Evolutionary conservation across 1,140 invertebrate genomes (phyloP).

Genomic region (Augochlora pura): DNA sequence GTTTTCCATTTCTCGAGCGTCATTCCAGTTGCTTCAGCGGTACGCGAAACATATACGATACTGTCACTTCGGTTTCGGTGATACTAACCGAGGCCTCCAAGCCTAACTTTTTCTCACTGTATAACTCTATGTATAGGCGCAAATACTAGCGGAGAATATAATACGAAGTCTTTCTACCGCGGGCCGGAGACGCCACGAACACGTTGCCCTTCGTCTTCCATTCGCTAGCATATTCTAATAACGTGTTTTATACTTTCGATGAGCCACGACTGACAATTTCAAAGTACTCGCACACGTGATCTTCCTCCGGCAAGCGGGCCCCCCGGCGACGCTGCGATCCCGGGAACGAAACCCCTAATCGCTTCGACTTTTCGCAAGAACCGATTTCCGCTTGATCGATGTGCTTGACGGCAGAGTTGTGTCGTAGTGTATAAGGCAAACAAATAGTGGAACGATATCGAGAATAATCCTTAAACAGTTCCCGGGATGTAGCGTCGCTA

Average conservation of each 20-base stretch:
- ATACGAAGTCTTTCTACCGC: slow-evolving; percentile 25
- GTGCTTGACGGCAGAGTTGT: too few relatives aligned
- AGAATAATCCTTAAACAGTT: not conserved
- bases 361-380: not conserved
- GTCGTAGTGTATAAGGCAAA: too few relatives aligned
- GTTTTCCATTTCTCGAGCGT: slow-evolving; percentile 23
- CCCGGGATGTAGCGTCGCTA: not conserved
- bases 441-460: too few relatives aligned
- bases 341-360: slow-evolving; percentile 3
- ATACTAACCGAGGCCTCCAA: slow-evolving; percentile 24
- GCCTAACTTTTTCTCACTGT: slow-evolving; percentile 53
- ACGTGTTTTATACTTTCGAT: slow-evolving; percentile 44
- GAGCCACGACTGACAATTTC: slow-evolving; percentile 17
- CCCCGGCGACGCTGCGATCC: not conserved
- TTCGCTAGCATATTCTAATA: not conserved
- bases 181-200: slow-evolving; percentile 41
- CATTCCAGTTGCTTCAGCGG: slow-evolving; percentile 25
- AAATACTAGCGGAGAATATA: slow-evolving; percentile 23
- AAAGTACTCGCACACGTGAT: not conserved
- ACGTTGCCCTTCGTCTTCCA: slow-evolving; percentile 49
- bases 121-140: slow-evolving; percentile 43
- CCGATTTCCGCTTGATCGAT: too few relatives aligned
- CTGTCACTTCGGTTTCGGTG: slow-evolving; percentile 28
- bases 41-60: not conserved
- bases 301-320: not conserved